Percentiles rank a stretch among this genome's conserved stretches.
phyloP scores from a whole-genome alignment of 2,888 invertebrate species.

The Liodrosophila aerea region DNA sequence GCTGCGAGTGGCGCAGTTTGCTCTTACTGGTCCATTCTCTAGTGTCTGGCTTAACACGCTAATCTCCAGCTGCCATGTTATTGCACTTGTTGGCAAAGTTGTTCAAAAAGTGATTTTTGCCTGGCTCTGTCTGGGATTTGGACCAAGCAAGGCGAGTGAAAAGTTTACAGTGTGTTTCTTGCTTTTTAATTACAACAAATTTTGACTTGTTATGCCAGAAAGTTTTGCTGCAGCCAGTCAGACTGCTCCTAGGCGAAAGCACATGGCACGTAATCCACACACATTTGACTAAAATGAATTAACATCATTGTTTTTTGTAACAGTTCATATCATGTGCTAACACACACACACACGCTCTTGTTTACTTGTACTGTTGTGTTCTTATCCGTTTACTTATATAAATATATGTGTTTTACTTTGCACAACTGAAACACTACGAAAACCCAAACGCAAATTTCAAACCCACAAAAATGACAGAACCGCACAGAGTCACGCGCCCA shows the following conservation, averaged over 20 bases:
- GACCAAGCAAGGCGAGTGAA: slow-evolving; percentile 2
- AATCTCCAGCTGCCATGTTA: slow-evolving; percentile 78
- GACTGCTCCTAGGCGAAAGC: slow-evolving; percentile 19
- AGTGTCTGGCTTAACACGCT: slow-evolving; percentile 66
- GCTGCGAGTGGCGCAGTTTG: slow-evolving; percentile 6
- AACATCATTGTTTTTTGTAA: slow-evolving; percentile 66
- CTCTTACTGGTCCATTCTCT: slow-evolving; percentile 3
- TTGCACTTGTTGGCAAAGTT: slow-evolving; percentile 76
- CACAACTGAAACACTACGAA: slow-evolving; percentile 64
- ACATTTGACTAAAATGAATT: slow-evolving; percentile 58
- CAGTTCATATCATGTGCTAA: slow-evolving; percentile 72
- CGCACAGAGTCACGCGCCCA: slow-evolving; percentile 67
- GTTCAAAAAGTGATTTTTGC: slow-evolving; percentile 71
- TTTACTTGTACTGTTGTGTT: slow-evolving; percentile 20
- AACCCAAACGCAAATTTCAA: slow-evolving; percentile 35
- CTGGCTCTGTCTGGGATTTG: slow-evolving; percentile 7
- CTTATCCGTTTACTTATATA: slow-evolving; percentile 34
- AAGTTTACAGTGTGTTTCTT: slow-evolving; percentile 70
- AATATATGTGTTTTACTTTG: slow-evolving; percentile 68
- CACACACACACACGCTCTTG: slow-evolving; percentile 11
- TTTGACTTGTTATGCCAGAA: slow-evolving; percentile 63
- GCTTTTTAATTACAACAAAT: slow-evolving; percentile 77
- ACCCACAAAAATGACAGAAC: slow-evolving; percentile 57
- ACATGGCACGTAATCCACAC: slow-evolving; percentile 19
- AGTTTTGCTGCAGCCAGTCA: slow-evolving; percentile 44